phyloP scores from a whole-genome alignment of 2,113 vertebrate species.

The Craseonycteris thonglongyai region DNA sequence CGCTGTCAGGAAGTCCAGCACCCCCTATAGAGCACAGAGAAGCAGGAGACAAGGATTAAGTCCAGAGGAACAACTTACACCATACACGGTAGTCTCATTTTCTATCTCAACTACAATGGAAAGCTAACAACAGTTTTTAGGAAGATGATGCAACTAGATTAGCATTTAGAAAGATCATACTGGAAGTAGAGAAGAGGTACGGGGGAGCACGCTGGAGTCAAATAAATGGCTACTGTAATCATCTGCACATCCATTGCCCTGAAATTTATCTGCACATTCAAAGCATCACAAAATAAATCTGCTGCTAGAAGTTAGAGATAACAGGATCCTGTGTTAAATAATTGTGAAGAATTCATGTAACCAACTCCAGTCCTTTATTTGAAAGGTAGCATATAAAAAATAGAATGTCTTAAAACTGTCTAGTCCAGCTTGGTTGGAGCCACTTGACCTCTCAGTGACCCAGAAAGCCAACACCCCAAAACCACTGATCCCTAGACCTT shows the following conservation, averaged over 20 bases:
- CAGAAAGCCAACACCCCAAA: background rate
- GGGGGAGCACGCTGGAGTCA: background rate
- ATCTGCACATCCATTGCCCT: background rate
- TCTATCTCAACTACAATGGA: background rate
- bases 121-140: background rate
- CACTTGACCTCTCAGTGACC: background rate
- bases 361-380: background rate
- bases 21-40: background rate
- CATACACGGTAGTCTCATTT: background rate
- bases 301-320: background rate
- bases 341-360: background rate
- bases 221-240: background rate
- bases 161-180: background rate
- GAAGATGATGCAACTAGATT: background rate
- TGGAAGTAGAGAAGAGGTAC: background rate
- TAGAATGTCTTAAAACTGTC: background rate
- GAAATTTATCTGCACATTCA: background rate
- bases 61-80: background rate
- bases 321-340: background rate
- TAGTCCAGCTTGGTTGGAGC: background rate
- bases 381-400: background rate
- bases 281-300: background rate
- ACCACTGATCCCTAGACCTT: background rate
- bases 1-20: background rate
- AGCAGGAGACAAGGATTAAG: background rate